Percentiles rank a stretch among this genome's conserved stretches.
phyloP scores from a whole-genome alignment of 2,888 invertebrate species.

The Cerceris rybyensis region DNA sequence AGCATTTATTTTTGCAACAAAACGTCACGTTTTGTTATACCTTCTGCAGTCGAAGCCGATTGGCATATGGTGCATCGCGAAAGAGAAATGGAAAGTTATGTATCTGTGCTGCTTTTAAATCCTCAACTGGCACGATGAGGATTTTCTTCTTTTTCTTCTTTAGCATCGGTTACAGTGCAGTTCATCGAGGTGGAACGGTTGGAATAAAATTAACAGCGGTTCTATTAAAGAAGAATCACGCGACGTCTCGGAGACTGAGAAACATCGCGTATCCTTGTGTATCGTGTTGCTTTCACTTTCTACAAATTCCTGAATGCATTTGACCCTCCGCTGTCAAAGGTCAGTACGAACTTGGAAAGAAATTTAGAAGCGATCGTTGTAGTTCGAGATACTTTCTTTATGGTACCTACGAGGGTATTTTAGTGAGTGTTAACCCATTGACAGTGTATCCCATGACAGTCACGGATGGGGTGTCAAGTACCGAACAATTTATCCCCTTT shows the following conservation, averaged over 20 bases:
- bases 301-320: conserved; percentile 4
- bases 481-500: too few species aligned
- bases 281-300: conserved; percentile 9
- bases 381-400: too few species aligned
- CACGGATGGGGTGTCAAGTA: too few species aligned
- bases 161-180: too few species aligned
- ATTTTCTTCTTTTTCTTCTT: too few species aligned
- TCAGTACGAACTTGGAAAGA: neutral
- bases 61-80: neutral
- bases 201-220: neutral
- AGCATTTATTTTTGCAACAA: conserved; percentile 33
- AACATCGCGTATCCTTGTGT: neutral
- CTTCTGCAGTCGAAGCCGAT: neutral
- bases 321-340: neutral
- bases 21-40: conserved; percentile 1
- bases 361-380: neutral
- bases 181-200: too few species aligned
- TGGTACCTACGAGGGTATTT: too few species aligned
- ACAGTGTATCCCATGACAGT: too few species aligned
- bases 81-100: too few species aligned
- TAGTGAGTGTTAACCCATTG: too few species aligned
- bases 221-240: neutral
- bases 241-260: neutral
- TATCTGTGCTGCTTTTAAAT: too few species aligned
- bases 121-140: too few species aligned